A percentile compares a stretch with the other conserved stretches of the same genome.
These are phyloP conservation scores for Mastigias papua DNA, from an alignment of 30 jellyfish, hydroid and myxozoan genomes.

Conservation along the genomic window DNA sequence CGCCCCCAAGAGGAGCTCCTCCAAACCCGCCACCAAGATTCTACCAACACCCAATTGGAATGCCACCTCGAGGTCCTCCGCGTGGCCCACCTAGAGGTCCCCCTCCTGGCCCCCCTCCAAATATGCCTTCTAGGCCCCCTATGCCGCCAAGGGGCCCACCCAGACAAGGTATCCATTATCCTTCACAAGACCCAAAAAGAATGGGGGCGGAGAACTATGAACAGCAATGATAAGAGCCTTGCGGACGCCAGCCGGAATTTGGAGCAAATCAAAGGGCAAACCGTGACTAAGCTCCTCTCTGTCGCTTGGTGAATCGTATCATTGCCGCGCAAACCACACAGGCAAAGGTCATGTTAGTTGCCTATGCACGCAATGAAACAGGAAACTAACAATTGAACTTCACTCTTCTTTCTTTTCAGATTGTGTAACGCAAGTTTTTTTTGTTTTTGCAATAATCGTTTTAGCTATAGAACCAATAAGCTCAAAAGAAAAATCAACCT, in stretches of 20 bases:
- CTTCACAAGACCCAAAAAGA: constrained; percentile 98
- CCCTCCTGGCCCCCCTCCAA: constrained; percentile 72
- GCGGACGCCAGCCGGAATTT: background rate
- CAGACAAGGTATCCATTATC: constrained; percentile 83
- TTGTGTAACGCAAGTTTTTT: too few species aligned
- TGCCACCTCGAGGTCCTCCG: constrained; percentile 78
- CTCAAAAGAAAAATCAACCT: too few species aligned
- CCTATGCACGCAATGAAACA: too few species aligned
- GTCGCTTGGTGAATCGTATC: too few species aligned
- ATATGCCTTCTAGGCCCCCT: constrained; percentile 72
- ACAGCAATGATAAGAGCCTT: background rate
- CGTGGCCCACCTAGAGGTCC: constrained; percentile 50
- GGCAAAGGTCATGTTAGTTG: too few species aligned
- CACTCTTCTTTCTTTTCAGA: too few species aligned
- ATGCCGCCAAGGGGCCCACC: constrained; percentile 78
- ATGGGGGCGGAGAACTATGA: constrained; percentile 85
- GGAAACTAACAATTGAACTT: too few species aligned
- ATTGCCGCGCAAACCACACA: too few species aligned
- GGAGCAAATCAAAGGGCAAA: too few species aligned
- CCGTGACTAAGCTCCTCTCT: too few species aligned
- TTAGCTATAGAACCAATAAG: too few species aligned
- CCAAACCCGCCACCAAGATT: constrained; percentile 53
- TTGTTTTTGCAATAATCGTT: too few species aligned
- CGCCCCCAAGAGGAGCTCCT: constrained; percentile 74
- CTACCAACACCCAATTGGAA: constrained; percentile 73